Evolutionary conservation across 2,888 invertebrate genomes (phyloP), one percentile per base, ranked within the genome.

Genomic region (Amblyjoppa proteus): DNA sequence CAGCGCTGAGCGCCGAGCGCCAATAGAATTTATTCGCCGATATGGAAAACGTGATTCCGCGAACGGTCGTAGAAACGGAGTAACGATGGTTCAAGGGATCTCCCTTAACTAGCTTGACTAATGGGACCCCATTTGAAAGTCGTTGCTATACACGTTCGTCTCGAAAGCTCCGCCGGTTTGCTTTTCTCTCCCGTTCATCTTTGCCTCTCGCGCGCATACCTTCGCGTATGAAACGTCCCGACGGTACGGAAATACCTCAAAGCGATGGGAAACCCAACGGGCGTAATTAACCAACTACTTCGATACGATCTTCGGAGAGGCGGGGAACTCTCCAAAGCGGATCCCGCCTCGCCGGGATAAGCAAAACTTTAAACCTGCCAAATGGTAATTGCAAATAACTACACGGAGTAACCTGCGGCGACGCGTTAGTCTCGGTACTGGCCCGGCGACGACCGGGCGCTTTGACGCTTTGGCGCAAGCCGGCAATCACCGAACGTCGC

Each of bases 331-430:
- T 11, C 58, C 58, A 9, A 28, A 28, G 58, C 28, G 58, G 28
- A 58, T 58, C 58, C 28, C 58, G 20, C 13, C 25, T 20, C 28
- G 25, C 11, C 25, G 58, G 28, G 3, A 58, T 11, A 11, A 58
- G 58, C 13, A 11, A 25, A 13, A 28, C 58, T 58, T 11, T 58
- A 25, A 28, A 58, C 28, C 13, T 25, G 58, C 11, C 20, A 11
- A 58, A 58, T 58, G 25, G 20, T 58, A 58, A 58, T 58, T 58
- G 58, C 25, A 58, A 58, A 58, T 58, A 58, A 58, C 58, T 28
- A 58, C 58, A 58, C 58, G 28, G 58, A 58, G 11, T 28, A 25
- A 56, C 28, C 28, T 0, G 11, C 45, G 45, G 3, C 45, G 45
- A 0, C 0, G 2, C 45, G 45, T 45, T 13, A 3, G 45, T 45